These are phyloP conservation scores for Oreochromis grahami DNA, from an alignment of 2,797 vertebrate genomes.

Conservation along the genomic window DNA sequence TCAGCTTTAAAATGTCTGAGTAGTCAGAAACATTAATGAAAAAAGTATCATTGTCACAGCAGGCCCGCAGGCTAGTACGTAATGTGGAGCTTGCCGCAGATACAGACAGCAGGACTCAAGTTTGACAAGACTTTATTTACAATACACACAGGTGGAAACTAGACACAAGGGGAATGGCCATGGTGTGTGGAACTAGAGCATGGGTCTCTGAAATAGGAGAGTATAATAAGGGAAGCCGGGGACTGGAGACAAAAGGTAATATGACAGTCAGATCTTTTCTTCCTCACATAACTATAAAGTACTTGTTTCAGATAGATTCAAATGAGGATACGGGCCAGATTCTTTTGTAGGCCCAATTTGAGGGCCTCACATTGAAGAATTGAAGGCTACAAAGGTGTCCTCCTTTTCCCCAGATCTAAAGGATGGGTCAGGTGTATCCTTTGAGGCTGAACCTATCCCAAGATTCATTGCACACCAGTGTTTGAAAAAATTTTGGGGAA, in stretches of 20 bases:
- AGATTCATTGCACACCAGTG: not conserved
- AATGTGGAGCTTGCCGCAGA: no score
- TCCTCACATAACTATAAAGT: fast-evolving
- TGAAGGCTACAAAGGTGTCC: not conserved
- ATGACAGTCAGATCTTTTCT: not conserved
- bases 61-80: no score
- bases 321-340: not conserved
- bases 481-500: not conserved
- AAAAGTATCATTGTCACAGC: no score
- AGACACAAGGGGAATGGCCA: no score
- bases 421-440: not conserved
- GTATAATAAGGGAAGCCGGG: no score
- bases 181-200: no score
- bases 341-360: not conserved
- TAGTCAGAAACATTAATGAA: no score
- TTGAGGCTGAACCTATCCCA: not conserved
- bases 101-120: no score
- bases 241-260: not conserved
- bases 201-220: no score
- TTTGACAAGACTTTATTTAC: no score
- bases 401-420: not conserved
- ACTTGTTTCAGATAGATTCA: not conserved
- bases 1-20: no score
- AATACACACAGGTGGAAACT: no score
- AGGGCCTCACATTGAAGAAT: not conserved